phyloP scores from a whole-genome alignment of 2,797 vertebrate species.

The Microhierax caerulescens region DNA sequence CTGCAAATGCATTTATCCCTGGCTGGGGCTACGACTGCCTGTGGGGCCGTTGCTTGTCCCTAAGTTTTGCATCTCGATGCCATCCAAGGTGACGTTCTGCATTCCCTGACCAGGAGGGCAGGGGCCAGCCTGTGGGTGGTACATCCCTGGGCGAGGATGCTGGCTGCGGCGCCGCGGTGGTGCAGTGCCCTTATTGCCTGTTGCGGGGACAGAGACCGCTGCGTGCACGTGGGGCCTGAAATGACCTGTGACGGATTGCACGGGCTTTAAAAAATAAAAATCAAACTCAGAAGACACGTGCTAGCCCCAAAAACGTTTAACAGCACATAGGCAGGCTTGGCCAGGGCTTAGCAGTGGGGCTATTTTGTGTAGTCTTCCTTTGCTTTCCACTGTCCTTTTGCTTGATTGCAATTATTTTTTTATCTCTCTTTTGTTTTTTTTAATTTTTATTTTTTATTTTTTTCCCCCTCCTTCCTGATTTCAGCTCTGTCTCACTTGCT shows the following conservation, averaged over 20 bases:
- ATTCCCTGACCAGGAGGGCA: neutral
- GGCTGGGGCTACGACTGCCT: neutral
- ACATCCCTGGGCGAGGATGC: rapidly evolving
- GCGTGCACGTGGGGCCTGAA: rapidly evolving
- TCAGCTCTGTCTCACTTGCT: neutral
- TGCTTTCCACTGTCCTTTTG: neutral
- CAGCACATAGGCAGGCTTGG: neutral
- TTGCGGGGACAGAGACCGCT: neutral
- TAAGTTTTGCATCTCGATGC: neutral
- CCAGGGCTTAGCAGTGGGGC: neutral
- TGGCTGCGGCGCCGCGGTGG: neutral
- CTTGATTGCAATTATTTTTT: neutral
- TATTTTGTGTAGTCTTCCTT: neutral
- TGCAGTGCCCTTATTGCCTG: rapidly evolving
- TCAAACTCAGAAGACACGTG: neutral
- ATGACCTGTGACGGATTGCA: neutral
- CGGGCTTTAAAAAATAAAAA: neutral
- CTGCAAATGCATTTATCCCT: neutral
- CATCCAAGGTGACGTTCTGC: neutral
- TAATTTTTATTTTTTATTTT: too few species aligned
- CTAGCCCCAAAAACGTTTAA: neutral
- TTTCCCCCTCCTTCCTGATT: neutral
- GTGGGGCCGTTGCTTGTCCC: rapidly evolving
- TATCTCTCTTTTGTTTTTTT: too few species aligned
- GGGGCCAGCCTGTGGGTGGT: neutral